Evolutionary conservation across 2,113 vertebrate species (phyloP).

Genomic region (Irena cyanogastra): DNA sequence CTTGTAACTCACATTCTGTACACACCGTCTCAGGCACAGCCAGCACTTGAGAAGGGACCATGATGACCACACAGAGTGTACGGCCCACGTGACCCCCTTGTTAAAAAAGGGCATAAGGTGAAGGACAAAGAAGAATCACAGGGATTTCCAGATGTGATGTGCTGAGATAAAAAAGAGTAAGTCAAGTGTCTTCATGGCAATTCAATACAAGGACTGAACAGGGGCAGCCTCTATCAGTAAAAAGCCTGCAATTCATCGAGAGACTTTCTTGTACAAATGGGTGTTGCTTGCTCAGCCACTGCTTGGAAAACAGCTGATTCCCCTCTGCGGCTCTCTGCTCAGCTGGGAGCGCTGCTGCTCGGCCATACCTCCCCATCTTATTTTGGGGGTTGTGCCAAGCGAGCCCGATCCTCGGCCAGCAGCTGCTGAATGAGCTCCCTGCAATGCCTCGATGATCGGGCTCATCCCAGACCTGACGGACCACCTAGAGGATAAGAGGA

Average conservation of each 20-base stretch:
- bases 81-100: background rate
- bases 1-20: background rate
- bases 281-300: background rate
- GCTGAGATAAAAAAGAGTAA: background rate
- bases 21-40: rapidly evolving
- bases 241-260: background rate
- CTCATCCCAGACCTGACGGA: background rate
- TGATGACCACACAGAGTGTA: background rate
- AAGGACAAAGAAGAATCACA: background rate
- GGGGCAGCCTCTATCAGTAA: background rate
- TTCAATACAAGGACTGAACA: background rate
- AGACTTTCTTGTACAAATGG: background rate
- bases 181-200: background rate
- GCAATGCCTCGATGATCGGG: background rate
- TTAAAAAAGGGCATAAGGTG: background rate
- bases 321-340: background rate
- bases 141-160: background rate
- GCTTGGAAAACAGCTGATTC: background rate
- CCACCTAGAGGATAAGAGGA: background rate
- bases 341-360: background rate
- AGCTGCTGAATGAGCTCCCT: background rate
- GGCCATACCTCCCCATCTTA: background rate
- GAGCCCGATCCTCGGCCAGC: background rate
- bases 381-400: background rate
- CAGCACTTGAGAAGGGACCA: background rate